A percentile compares a stretch with the other conserved stretches of the same genome.
These are phyloP conservation scores for Hemibagrus guttatus DNA, from an alignment of 2,797 vertebrate species.

Conservation along the genomic window DNA sequence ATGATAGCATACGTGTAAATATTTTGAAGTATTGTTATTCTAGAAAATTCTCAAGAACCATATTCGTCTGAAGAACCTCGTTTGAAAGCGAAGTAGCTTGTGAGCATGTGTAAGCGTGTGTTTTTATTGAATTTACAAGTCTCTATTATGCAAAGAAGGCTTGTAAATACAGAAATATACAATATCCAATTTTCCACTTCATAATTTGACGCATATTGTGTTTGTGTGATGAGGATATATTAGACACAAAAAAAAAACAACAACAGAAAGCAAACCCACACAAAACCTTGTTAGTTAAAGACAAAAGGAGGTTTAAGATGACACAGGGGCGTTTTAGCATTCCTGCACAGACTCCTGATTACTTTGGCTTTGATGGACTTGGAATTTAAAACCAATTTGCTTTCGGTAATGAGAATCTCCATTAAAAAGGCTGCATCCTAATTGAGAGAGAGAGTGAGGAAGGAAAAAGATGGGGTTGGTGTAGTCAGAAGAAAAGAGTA, in stretches of 20 bases:
- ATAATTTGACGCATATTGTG: not conserved
- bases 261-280: constrained; percentile 11
- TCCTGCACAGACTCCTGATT: constrained; percentile 64
- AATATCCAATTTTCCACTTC: not conserved
- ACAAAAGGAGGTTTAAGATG: constrained; percentile 62
- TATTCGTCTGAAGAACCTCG: not conserved
- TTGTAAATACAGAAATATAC: not conserved
- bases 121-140: not conserved
- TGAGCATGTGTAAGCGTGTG: not conserved
- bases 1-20: not conserved
- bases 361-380: constrained; percentile 69
- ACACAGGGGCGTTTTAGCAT: constrained; percentile 56
- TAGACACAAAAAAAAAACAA: not conserved
- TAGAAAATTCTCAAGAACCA: not conserved
- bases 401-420: constrained; percentile 69
- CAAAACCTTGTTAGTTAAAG: constrained; percentile 32
- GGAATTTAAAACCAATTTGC: constrained; percentile 76
- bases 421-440: constrained; percentile 67
- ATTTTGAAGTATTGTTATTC: not conserved
- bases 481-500: constrained; percentile 38
- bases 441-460: constrained; percentile 67
- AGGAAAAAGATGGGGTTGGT: constrained; percentile 49
- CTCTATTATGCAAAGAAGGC: not conserved
- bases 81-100: not conserved
- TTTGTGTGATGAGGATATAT: not conserved